Evolutionary conservation across 2,113 vertebrate genomes (phyloP), one percentile per base, ranked within the genome.

Genomic region (Electrona antarctica): DNA sequence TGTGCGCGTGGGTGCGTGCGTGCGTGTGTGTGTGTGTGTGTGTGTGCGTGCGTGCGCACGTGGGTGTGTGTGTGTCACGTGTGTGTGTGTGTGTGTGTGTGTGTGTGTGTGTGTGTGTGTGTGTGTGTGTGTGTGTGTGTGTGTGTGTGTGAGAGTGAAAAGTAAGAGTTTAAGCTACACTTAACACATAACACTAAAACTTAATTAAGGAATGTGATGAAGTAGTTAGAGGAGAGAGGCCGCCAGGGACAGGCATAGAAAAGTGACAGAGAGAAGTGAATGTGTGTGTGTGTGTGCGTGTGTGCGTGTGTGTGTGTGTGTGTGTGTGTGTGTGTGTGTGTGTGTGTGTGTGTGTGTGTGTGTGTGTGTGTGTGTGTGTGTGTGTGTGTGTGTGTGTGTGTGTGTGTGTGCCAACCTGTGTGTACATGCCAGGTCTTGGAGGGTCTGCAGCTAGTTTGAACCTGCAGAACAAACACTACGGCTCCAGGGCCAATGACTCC

Each of bases 391-490:
- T 59, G 67, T 8, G 56, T 49, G 6, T 62, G 73, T 61, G 66
- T 63, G 60, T 21, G 29, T 57, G 52, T 56, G 63, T 63, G 67
- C 41, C 64, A 49, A 73, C 83, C 74, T 87, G 87, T 84, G 79
- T 74, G 62, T 64, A 76, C 89, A 80, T 60, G 83, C 67, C 52
- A 57, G 66, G 9, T 60, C 48, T 79, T 74, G 63, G 59, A 80
- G 76, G 71, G 33, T 10, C 60, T 47, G 61, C 71, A 70, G 72
- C 87, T 73, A n/a, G 88, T 69, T 71, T 59, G 7, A 11, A 58
- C 87, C 82, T 86, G 89, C 67, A 81, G 55, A 69, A 65, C 69
- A 87, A 84, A 86, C 63, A 79, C 65, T 84, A 51, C 73, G 64
- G 60, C 67, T 77, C 41, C 1, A 45, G 59, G 63, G 60, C 48